Evolutionary conservation across 2,888 invertebrate species (phyloP), one percentile per base, ranked within the genome.

Genomic region (Lithosia quadra): DNA sequence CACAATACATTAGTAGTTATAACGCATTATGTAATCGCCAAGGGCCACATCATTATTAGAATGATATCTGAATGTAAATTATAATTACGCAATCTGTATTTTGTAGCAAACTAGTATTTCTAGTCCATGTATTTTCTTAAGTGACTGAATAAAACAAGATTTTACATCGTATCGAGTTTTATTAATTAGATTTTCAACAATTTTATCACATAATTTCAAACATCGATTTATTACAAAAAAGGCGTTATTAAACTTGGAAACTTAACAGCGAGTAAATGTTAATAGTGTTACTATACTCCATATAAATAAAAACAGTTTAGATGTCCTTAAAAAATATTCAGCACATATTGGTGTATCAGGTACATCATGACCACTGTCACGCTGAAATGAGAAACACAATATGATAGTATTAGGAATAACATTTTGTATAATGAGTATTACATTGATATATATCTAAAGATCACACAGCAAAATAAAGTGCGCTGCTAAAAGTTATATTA

Each of bases 281-380:
- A 73, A 74, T 75, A 62, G 68, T 68, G 57, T 67, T 71, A 70
- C 39, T 63, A 71, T 24, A 64, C 65, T 60, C 39, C 64, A 74
- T 71, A 77, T 71, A 68, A 70, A 65, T 49, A 71, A 75, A 66
- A 28, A 70, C 67, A 58, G 59, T 61, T 69, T 34, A 63, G 1
- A 65, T 56, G 58, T 71, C 69, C 63, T 60, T 60, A 63, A 22
- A 57, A 67, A 49, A 90, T 86, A 88, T 78, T 89, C 85, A 85
- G 88, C 88, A 91, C 78, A 90, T 91, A 94, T 80, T 86, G 92
- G 71, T 92, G 92, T 81, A 90, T 87, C 92, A 94, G 90, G 94
- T 89, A 94, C 87, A 91, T 91, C 85, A 94, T 86, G 79, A 91
- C 84, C 90, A 94, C 81, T 87, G 92, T 89, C 80, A 91, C 85